Percentiles rank a stretch among this genome's conserved stretches.
Conservation (phyloP, 2,888 invertebrate genomes). For the Hydrotaea cyrtoneurina region DNA sequence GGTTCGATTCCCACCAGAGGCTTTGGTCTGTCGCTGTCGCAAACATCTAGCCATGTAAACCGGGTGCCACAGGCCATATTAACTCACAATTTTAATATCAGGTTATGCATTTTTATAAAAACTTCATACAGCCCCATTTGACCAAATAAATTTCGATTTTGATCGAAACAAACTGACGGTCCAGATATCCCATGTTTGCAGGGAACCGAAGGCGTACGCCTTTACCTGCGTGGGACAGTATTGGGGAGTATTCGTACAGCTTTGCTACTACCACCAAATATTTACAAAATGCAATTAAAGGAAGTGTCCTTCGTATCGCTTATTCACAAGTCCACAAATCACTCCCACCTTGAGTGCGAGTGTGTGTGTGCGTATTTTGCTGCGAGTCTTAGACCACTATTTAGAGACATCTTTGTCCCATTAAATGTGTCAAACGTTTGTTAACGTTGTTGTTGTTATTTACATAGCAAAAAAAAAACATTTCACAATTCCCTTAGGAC, state of each 20-base stretch:
- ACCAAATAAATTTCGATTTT: no score
- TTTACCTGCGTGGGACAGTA: neutral
- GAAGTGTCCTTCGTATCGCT: neutral
- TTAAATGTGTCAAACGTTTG: slow-evolving; percentile 62
- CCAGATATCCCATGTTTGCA: no score
- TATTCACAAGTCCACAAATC: slow-evolving; percentile 19
- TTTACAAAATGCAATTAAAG: neutral
- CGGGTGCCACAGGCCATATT: no score
- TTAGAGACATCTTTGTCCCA: slow-evolving; percentile 50
- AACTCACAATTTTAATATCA: no score
- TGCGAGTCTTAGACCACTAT: neutral
- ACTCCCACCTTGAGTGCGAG: neutral
- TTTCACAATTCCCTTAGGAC: slow-evolving; percentile 58
- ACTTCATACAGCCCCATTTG: no score
- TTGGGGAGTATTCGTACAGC: neutral
- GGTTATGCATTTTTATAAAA: no score
- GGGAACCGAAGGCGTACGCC: neutral
- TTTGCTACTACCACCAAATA: no score
- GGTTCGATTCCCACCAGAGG: no score
- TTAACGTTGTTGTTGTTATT: slow-evolving; percentile 6
- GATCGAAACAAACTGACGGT: neutral
- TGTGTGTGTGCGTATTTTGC: neutral
- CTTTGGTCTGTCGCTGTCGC: no score
- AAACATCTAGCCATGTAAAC: no score
- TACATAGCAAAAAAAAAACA: slow-evolving; percentile 54